These are phyloP conservation scores for Pseudorasbora parva DNA, from an alignment of 2,113 vertebrate species.

Conservation along the genomic window DNA sequence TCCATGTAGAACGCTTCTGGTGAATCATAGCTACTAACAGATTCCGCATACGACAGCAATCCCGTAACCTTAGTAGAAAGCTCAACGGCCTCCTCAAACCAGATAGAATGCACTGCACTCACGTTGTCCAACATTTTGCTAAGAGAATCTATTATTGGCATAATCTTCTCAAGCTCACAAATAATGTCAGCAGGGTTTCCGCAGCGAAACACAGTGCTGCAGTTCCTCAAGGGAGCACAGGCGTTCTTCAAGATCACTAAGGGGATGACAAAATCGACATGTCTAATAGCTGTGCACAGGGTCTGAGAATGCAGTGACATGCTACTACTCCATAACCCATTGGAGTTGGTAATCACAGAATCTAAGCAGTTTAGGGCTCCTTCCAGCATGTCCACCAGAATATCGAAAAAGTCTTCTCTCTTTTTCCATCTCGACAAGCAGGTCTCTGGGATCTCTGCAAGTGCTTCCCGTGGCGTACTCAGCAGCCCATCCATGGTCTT, in stretches of 20 bases:
- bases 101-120: constrained; percentile 84
- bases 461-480: constrained; percentile 75
- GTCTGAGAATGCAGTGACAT: constrained; percentile 81
- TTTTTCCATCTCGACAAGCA: constrained; percentile 89
- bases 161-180: constrained; percentile 81
- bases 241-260: constrained; percentile 88
- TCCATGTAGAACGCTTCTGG: constrained; percentile 91
- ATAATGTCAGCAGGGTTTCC: constrained; percentile 93
- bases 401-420: constrained; percentile 90
- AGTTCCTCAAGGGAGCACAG: constrained; percentile 84
- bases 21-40: constrained; percentile 70
- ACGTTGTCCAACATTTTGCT: constrained; percentile 91
- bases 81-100: constrained; percentile 93
- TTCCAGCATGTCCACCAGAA: constrained; percentile 88
- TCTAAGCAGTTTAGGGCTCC: constrained; percentile 88
- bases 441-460: constrained; percentile 84
- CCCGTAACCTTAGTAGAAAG: constrained; percentile 83
- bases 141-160: constrained; percentile 86
- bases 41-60: constrained; percentile 82
- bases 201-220: constrained; percentile 85
- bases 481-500: constrained; percentile 78
- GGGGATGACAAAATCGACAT: constrained; percentile 90
- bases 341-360: constrained; percentile 75
- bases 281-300: constrained; percentile 82
- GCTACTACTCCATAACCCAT: constrained; percentile 74